These are phyloP conservation scores for Cetonia aurata DNA, from an alignment of 2,888 invertebrate genomes.

Conservation along the genomic window DNA sequence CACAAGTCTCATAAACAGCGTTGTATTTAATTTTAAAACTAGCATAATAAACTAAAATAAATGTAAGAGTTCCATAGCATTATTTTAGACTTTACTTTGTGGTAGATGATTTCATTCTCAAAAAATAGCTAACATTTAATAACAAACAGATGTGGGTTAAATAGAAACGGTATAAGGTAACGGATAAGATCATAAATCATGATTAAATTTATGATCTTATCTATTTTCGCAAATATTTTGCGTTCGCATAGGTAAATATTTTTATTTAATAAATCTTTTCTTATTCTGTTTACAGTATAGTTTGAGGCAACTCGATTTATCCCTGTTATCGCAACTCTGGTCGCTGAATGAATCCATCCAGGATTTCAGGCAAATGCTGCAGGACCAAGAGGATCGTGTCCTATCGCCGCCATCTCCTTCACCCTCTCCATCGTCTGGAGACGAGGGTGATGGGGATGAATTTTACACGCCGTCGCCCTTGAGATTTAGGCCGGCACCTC, in stretches of 20 bases:
- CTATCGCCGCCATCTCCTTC: constrained; percentile 70
- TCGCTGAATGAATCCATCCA: constrained; percentile 93
- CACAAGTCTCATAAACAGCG: too few relatives aligned
- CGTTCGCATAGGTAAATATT: too few relatives aligned
- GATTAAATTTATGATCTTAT: too few relatives aligned
- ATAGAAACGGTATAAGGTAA: too few relatives aligned
- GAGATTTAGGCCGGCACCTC: constrained; percentile 64
- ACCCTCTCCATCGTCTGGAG: constrained; percentile 69
- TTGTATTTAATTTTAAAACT: too few relatives aligned
- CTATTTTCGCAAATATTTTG: too few relatives aligned
- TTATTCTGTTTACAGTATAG: constrained; percentile 78
- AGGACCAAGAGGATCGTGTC: constrained; percentile 67
- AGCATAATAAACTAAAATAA: too few relatives aligned
- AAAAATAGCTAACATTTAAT: background rate
- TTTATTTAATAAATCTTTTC: background rate
- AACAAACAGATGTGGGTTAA: background rate
- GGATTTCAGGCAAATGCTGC: constrained; percentile 82
- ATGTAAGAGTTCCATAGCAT: too few relatives aligned
- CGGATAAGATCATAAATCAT: too few relatives aligned
- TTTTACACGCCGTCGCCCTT: constrained; percentile 61
- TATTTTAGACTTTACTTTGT: too few relatives aligned
- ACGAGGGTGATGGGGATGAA: constrained; percentile 63
- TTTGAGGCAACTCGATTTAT: constrained; percentile 89
- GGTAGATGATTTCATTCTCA: background rate
- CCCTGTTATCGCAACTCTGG: constrained; percentile 91